Evolutionary conservation across 2,888 invertebrate species (phyloP), one percentile per base, ranked within the genome.

Genomic region (Rotaria macrura): DNA sequence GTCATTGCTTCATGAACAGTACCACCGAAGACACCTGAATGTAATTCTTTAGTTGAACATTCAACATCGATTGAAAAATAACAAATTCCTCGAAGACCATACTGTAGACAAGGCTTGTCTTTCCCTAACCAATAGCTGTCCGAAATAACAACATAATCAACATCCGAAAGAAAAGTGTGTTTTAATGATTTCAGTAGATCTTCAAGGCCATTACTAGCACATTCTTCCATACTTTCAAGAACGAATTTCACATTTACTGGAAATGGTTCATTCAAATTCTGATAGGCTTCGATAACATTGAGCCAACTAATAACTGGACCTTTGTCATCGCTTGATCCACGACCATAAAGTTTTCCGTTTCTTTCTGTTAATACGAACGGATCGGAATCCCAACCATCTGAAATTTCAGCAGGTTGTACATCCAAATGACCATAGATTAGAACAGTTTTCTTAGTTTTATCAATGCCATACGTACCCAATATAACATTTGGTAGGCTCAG

Each of bases 91-190:
- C 97, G 93, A 23, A 99, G 92, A 10, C 98, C 98, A 91, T 98
- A 98, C 0, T 97, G 97, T 87, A 99, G 93, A 90, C 98, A 98
- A 0, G 99, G 98, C 89, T 96, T 96, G n/a, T 94, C 94, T 87
- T 94, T 96, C 2, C 98, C 97, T 87, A 99, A 92, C 98, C 98
- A 99, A 90, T 98, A 99, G 92, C 97, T 99, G 91, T 99, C 98
- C 40, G 97, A 97, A 89, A 99, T 97, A 91, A 97, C 97, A 29
- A 97, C 95, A 92, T 94, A 97, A 91, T 98, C 97, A 0, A 96
- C 94, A 89, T 93, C 38, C 17, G 40, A 49, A 85, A 49, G 25
- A 91, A 96, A 97, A 72, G 93, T 93, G 88, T 94, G 93, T 89
- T 94, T 94, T 88, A 93, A 92, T 0, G 92, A 90, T 88, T 92